Base-by-base conservation (phyloP, 64 coral and sea anemone species). In the Montipora sp. region DNA sequence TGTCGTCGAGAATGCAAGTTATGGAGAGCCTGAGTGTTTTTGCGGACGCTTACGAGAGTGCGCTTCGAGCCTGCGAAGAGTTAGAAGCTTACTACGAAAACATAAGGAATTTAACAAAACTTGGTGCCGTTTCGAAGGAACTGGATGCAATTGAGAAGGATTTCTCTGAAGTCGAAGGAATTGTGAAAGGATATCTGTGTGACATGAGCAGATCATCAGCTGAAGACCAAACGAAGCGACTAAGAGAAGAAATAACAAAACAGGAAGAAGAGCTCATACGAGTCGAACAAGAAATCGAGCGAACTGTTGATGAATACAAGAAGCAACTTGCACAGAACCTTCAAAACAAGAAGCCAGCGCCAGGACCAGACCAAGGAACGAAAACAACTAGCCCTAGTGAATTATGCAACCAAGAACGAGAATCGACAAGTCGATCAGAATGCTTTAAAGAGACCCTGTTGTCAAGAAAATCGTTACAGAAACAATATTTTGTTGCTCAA, bases 41-140 rank as follows among this genome's bases (percentile, higher is more conserved):
- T 60, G 23, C 70, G 13, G 87, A 46, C 18, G 16, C 36, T 12
- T 87, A 46, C 15, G 78, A 80, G 51, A 19, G 57, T 60, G 78
- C 44, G 22, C 18, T 80, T 80, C 18, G 22, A 12, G 84, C 70
- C 7, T 24, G 19, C 50, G 46, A 75, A 57, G 48, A 75, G 21
- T 88, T 88, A 75, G 85, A 88, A 75, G 51, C 85, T 7, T 23
- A 88, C 10, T 74, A 75, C 48, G 48, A 88, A 50, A 63, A 73
- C 20, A 20, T 36, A 21, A 47, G 69, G 18, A 71, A 88, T 8
- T 75, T 53, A 5, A 18, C 7, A 12, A 88, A 57, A 15, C 68
- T 75, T 24, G 57, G 70, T 21, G 85, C 68, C 7, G 69, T 75
- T 21, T 27, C 48, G 53, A 55, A 20, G 1, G 85, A 88, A 69